Percentiles rank a stretch among this genome's conserved stretches.
Conservation (phyloP, 2,113 vertebrate genomes). For the Hiodon alosoides region DNA sequence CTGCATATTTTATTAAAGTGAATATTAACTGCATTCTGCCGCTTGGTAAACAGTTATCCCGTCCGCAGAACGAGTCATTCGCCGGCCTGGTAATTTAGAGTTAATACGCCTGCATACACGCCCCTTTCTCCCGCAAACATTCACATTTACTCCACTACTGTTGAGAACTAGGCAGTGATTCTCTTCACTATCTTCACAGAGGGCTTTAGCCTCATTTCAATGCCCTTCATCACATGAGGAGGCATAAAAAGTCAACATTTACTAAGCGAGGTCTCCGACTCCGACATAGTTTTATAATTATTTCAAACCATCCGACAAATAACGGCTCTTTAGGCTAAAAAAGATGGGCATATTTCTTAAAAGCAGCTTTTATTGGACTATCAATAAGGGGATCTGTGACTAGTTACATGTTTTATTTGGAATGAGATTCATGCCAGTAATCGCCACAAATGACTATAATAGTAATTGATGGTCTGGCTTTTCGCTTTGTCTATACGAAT, state of each 20-base stretch:
- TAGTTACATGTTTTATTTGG: slow-evolving; percentile 57
- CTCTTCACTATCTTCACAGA: too few species aligned
- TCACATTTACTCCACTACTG: background rate
- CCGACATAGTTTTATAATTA: background rate
- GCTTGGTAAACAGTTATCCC: background rate
- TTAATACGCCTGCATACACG: background rate
- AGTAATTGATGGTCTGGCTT: slow-evolving; percentile 63
- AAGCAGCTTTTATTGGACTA: slow-evolving; percentile 47
- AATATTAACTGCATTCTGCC: background rate
- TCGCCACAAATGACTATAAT: slow-evolving; percentile 62
- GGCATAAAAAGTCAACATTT: background rate
- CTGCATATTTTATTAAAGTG: background rate
- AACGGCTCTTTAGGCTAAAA: background rate
- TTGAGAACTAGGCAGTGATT: too few species aligned
- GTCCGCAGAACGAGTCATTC: slow-evolving; percentile 1
- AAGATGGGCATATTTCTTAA: slow-evolving; percentile 26
- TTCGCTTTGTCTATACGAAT: slow-evolving; percentile 54
- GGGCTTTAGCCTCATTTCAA: background rate
- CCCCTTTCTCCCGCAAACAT: background rate
- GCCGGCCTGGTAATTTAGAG: background rate
- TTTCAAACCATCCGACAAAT: background rate
- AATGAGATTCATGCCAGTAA: slow-evolving; percentile 52
- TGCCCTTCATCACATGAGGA: background rate
- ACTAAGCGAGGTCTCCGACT: background rate
- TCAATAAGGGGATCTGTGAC: slow-evolving; percentile 25